phyloP scores from a whole-genome alignment of 2,888 invertebrate species.

The Spodoptera picta region DNA sequence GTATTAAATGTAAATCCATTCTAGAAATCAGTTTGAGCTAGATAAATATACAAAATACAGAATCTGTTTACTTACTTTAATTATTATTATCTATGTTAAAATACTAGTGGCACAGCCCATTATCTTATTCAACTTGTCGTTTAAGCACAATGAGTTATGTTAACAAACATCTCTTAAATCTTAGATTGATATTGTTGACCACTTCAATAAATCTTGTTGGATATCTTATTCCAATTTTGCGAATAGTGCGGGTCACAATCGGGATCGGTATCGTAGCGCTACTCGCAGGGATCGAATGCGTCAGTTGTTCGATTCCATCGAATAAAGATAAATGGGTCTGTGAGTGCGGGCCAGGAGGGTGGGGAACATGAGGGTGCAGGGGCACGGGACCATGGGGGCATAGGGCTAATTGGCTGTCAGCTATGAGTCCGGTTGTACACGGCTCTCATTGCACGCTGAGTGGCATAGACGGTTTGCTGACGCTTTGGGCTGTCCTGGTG shows the following conservation, averaged over 20 bases:
- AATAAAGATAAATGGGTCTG: constrained; percentile 84
- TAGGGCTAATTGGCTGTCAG: constrained; percentile 86
- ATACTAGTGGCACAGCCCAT: constrained; percentile 9
- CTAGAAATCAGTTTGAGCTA: constrained; percentile 19
- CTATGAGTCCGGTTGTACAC: constrained; percentile 77
- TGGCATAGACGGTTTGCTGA: constrained; percentile 67
- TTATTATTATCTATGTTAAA: constrained; percentile 24
- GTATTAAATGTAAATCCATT: constrained; percentile 30
- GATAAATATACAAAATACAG: constrained; percentile 12
- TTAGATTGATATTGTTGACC: constrained; percentile 59
- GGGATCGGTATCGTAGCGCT: constrained; percentile 64
- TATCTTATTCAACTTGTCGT: constrained; percentile 14
- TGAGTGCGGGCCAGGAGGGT: constrained; percentile 72
- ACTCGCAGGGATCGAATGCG: constrained; percentile 72
- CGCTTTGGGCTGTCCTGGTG: constrained; percentile 62
- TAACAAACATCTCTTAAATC: constrained; percentile 30
- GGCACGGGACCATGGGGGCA: constrained; percentile 66
- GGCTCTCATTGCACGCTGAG: constrained; percentile 64
- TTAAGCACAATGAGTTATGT: constrained; percentile 20
- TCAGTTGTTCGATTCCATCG: constrained; percentile 77
- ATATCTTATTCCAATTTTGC: constrained; percentile 71
- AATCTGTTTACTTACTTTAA: constrained; percentile 4
- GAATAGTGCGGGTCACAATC: constrained; percentile 63
- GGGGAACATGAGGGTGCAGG: constrained; percentile 59
- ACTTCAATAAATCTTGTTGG: constrained; percentile 66